These are phyloP conservation scores for Sebastes baramenuke DNA, from an alignment of 2,797 vertebrate species.

Conservation along the genomic window DNA sequence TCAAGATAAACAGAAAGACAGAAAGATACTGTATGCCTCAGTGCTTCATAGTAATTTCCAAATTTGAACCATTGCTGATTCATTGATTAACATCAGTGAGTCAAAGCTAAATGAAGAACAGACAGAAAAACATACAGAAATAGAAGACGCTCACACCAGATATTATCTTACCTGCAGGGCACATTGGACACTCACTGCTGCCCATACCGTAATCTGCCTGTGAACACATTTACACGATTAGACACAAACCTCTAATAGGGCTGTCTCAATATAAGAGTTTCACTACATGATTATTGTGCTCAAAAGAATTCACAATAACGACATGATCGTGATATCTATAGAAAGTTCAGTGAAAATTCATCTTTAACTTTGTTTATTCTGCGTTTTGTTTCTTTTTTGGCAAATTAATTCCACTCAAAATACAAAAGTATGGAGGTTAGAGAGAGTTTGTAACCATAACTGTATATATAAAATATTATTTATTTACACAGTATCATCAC, in stretches of 20 bases:
- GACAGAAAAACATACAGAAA: background rate
- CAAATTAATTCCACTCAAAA: background rate
- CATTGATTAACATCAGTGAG: slow-evolving; percentile 8
- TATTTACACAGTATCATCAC: background rate
- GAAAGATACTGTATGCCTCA: background rate
- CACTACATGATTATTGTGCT: background rate
- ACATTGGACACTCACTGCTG: background rate
- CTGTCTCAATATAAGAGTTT: background rate
- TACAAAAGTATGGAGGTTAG: background rate
- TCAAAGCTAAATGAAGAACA: background rate
- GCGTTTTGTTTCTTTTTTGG: background rate
- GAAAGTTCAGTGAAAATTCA: background rate
- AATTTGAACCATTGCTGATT: slow-evolving; percentile 8
- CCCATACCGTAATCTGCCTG: fast-evolving
- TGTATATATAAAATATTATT: background rate
- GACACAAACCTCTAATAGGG: background rate
- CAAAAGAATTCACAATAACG: background rate
- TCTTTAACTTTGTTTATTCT: background rate
- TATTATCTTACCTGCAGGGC: slow-evolving; percentile 70
- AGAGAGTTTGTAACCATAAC: background rate
- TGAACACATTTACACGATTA: slow-evolving; percentile 17
- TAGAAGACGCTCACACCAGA: background rate
- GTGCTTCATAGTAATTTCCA: slow-evolving; percentile 1
- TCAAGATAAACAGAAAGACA: background rate
- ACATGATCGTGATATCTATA: background rate